Evolutionary conservation across 2,888 invertebrate species (phyloP), one percentile per base, ranked within the genome.

Genomic region (Conistra vaccinii): DNA sequence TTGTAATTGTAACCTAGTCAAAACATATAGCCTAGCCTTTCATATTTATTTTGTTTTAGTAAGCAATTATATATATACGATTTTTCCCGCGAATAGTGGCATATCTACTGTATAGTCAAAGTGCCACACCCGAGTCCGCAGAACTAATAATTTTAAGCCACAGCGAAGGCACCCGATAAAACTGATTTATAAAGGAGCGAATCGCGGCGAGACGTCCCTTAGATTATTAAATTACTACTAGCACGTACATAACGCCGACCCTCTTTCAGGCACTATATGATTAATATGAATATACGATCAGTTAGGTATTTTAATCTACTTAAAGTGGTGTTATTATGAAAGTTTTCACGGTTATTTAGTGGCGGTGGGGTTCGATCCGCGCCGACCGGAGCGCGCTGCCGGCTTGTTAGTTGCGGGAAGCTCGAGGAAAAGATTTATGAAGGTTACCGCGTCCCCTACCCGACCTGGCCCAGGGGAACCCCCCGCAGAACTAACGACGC

Each of bases 401-500:
- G 92, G 94, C 94, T 95, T 95, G 96, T 96, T 96, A 96, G 94
- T 94, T 93, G 94, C 89, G 94, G 93, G 92, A 90, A 92, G 93
- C 92, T 93, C 91, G 93, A 91, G 93, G 93, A 95, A 94, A 94
- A 96, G 96, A 96, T 96, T 96, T 96, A 96, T 96, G 93, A 92
- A 93, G 95, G 96, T 95, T 92, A 90, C 91, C 91, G 87, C 92
- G 93, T 93, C 94, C 94, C 91, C 92, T 89, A 87, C 91, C 91
- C 93, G 91, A 89, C 92, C 91, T 92, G 92, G 92, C 95, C 95
- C 95, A 90, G 88, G 94, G 96, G 96, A 94, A 90, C 90, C 91
- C 93, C 91, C 87, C 91, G 92, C 92, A 92, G 92, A 96, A 94
- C 95, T 95, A 96, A 96, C 95, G 95, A 95, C 90, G 93, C 93